phyloP scores from a whole-genome alignment of 1,140 invertebrate species.

The Drosophila obscura region DNA sequence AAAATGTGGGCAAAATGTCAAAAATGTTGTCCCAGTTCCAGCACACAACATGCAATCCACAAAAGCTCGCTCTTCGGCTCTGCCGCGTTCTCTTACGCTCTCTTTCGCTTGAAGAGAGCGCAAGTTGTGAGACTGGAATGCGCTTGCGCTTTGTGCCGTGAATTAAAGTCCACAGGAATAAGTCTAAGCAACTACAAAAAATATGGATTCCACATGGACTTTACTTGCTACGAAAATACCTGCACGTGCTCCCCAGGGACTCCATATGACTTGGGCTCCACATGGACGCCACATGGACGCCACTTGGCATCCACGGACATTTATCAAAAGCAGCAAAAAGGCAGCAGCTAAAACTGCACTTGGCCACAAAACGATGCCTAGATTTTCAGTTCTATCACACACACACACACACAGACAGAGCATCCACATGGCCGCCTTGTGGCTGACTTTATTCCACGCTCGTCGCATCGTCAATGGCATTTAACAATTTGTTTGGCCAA shows the following conservation, averaged over 20 bases:
- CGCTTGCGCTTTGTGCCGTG: conserved; percentile 34
- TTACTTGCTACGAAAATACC: conserved; percentile 33
- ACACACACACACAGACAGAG: neutral
- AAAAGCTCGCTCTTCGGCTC: conserved; percentile 35
- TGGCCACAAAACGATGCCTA: conserved; percentile 37
- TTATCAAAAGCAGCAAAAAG: conserved; percentile 11
- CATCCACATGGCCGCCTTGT: conserved; percentile 23
- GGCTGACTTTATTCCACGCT: neutral
- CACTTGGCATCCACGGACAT: conserved; percentile 18
- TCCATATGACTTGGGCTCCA: conserved; percentile 35
- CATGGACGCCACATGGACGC: conserved; percentile 19
- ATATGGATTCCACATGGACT: conserved; percentile 50
- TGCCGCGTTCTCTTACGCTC: neutral
- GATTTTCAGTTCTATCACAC: conserved; percentile 36
- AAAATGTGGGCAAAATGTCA: conserved; percentile 19
- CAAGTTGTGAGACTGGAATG: conserved; percentile 46
- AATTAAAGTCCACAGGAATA: conserved; percentile 20
- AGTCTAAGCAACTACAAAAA: conserved; percentile 35
- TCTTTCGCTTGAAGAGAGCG: conserved; percentile 1
- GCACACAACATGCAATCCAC: conserved; percentile 47
- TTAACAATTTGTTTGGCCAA: conserved; percentile 57
- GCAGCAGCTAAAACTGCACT: neutral
- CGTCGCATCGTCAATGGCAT: conserved; percentile 27
- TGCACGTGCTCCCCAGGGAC: conserved; percentile 27
- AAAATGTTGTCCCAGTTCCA: conserved; percentile 65